Evolutionary conservation across 2,888 invertebrate genomes (phyloP).

Genomic region (Drosophila colorata): DNA sequence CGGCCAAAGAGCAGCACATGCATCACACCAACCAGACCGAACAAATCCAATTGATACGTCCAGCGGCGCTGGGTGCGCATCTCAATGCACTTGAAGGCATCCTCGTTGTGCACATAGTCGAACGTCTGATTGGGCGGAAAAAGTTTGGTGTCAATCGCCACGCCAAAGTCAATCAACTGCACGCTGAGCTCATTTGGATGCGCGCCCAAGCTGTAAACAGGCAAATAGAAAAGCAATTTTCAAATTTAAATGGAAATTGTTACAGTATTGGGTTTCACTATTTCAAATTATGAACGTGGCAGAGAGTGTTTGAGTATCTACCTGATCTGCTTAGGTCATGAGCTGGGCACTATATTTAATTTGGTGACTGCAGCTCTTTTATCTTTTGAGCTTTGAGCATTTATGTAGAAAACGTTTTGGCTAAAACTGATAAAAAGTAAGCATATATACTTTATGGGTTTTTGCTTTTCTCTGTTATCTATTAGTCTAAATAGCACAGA

Average conservation of each 20-base stretch:
- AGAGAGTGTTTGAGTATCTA: background rate
- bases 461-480: background rate
- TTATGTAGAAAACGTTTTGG: background rate
- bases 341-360: too few relatives aligned
- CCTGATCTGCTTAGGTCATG: background rate
- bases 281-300: background rate
- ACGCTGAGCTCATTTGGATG: conserved; percentile 87
- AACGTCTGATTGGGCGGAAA: conserved; percentile 93
- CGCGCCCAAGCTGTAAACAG: conserved; percentile 85
- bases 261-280: background rate
- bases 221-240: background rate
- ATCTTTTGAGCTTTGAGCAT: background rate
- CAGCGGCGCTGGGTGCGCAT: conserved; percentile 96
- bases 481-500: background rate
- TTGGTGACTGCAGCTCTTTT: too few relatives aligned
- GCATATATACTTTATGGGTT: background rate
- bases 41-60: conserved; percentile 97
- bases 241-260: background rate
- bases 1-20: conserved; percentile 94
- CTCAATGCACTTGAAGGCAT: conserved; percentile 93
- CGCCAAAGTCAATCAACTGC: conserved; percentile 97
- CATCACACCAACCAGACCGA: conserved; percentile 94
- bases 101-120: conserved; percentile 87
- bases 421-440: background rate
- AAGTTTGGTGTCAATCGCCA: conserved; percentile 95